phyloP scores from a whole-genome alignment of 2,797 vertebrate species.

The Coranthus polyacanthus region DNA sequence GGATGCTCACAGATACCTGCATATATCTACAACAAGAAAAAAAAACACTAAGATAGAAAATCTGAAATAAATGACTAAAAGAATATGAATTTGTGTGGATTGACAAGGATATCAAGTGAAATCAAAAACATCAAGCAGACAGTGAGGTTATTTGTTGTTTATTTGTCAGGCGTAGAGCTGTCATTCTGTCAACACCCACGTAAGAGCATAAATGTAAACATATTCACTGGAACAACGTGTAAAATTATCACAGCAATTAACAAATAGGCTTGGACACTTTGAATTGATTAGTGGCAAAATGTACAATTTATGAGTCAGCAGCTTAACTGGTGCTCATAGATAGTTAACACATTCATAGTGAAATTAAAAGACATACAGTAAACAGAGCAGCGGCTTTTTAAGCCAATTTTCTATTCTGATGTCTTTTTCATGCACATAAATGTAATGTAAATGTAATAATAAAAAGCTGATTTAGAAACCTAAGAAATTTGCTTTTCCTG shows the following conservation, averaged over 20 bases:
- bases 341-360: conserved; percentile 1
- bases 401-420: background rate
- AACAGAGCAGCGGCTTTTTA: background rate
- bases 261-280: conserved; percentile 12
- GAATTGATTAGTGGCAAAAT: conserved; percentile 20
- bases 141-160: conserved; percentile 16
- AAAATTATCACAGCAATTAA: too few species aligned
- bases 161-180: background rate
- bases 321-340: background rate
- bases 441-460: too few species aligned
- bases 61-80: background rate
- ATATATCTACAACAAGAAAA: background rate
- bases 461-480: background rate
- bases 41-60: background rate
- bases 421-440: conserved; percentile 5
- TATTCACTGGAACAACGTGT: background rate
- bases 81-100: background rate
- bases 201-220: conserved; percentile 8
- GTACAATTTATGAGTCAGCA: conserved; percentile 27
- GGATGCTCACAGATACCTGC: background rate
- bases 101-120: background rate
- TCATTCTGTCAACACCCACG: conserved; percentile 6
- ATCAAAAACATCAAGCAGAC: background rate
- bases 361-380: background rate
- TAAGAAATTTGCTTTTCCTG: conserved; percentile 4